A percentile compares a stretch with the other conserved stretches of the same genome.
These are phyloP conservation scores for Drosophila merina DNA, from an alignment of 2,888 invertebrate species.

Conservation along the genomic window DNA sequence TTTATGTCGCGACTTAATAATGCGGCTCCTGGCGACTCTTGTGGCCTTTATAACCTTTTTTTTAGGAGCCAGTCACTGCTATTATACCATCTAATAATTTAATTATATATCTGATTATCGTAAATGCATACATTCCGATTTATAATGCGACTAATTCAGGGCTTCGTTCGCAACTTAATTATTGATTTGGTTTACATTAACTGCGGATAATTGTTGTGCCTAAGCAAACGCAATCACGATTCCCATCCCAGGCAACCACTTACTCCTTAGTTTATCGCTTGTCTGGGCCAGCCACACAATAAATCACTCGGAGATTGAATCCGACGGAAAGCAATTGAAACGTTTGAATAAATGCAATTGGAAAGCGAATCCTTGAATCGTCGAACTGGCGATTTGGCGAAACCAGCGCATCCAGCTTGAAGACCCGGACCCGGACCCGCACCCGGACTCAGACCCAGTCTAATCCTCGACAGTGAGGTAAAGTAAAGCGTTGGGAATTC, in stretches of 20 bases:
- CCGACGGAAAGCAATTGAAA: slow-evolving; percentile 69
- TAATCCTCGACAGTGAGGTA: slow-evolving; percentile 40
- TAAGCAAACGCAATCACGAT: slow-evolving; percentile 48
- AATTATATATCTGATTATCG: slow-evolving; percentile 39
- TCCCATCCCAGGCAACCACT: slow-evolving; percentile 9
- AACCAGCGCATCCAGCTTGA: slow-evolving; percentile 47
- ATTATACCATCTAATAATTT: slow-evolving; percentile 46
- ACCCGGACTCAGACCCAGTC: slow-evolving; percentile 13
- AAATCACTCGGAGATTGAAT: slow-evolving; percentile 67
- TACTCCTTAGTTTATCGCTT: slow-evolving; percentile 2
- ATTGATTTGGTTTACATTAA: slow-evolving; percentile 36
- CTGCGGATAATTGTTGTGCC: slow-evolving; percentile 41
- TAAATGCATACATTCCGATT: slow-evolving; percentile 15
- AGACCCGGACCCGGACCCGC: neutral
- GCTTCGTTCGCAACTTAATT: slow-evolving; percentile 33
- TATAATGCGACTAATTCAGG: slow-evolving; percentile 33
- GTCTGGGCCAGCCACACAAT: slow-evolving; percentile 51
- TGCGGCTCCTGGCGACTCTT: neutral
- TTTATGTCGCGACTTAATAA: slow-evolving; percentile 1
- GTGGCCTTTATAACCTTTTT: slow-evolving; percentile 41
- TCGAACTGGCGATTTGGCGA: slow-evolving; percentile 19
- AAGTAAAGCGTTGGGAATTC: slow-evolving; percentile 15
- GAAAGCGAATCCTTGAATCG: slow-evolving; percentile 51
- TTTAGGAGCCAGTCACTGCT: slow-evolving; percentile 11
- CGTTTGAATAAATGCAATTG: slow-evolving; percentile 67